phyloP scores from a whole-genome alignment of 2,113 vertebrate species.

The Motacilla tschutschensis region DNA sequence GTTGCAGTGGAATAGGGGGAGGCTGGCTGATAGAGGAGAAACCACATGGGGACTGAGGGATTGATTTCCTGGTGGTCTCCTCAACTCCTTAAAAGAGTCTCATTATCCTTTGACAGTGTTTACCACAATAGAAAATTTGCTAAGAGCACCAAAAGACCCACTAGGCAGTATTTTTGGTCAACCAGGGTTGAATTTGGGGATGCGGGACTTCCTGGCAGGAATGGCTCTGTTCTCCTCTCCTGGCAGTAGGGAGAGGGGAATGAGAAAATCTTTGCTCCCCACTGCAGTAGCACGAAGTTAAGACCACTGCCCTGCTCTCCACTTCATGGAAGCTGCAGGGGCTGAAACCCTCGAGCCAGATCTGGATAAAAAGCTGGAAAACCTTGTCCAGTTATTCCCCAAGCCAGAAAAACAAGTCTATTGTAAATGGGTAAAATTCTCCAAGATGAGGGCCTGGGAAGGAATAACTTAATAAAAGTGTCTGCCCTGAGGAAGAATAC shows the following conservation, averaged over 20 bases:
- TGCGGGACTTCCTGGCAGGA: not conserved
- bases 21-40: not conserved
- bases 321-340: not conserved
- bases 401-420: not conserved
- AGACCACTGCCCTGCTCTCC: not conserved
- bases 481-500: not conserved
- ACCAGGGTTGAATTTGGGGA: not conserved
- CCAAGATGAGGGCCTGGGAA: not conserved
- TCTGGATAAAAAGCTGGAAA: not conserved
- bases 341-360: not conserved
- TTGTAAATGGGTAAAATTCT: not conserved
- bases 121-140: not conserved
- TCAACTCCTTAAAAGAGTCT: not conserved
- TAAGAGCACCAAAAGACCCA: not conserved
- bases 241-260: not conserved
- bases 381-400: not conserved
- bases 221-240: not conserved
- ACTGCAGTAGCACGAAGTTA: not conserved
- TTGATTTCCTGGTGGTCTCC: not conserved
- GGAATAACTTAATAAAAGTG: not conserved
- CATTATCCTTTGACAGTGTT: accelerated
- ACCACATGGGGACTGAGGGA: accelerated
- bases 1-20: not conserved
- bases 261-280: not conserved
- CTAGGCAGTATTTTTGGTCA: not conserved